These are phyloP conservation scores for Brachionichthys hirsutus DNA, from an alignment of 2,113 vertebrate species.

Conservation along the genomic window DNA sequence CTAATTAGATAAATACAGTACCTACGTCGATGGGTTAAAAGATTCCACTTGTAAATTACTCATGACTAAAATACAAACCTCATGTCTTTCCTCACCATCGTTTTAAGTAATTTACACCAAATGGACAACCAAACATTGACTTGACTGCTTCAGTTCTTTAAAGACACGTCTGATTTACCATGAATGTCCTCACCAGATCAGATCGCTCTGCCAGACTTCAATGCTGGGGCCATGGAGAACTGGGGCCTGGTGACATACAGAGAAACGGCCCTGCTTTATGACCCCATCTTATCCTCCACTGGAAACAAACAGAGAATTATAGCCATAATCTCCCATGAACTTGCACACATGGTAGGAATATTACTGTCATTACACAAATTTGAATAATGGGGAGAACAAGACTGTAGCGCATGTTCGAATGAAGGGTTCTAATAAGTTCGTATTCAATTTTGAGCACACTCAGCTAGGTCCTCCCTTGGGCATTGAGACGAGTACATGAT, in stretches of 20 bases:
- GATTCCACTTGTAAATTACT: too few relatives aligned
- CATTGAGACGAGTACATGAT: too few relatives aligned
- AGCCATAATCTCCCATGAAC: constrained; percentile 86
- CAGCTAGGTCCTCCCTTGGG: too few relatives aligned
- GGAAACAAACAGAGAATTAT: constrained; percentile 87
- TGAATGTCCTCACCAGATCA: constrained; percentile 80
- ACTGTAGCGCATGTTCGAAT: background rate
- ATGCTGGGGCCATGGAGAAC: constrained; percentile 95
- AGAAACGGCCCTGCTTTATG: constrained; percentile 85
- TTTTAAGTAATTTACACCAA: background rate
- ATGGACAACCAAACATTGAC: background rate
- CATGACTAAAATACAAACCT: background rate
- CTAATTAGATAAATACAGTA: too few relatives aligned
- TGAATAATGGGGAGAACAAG: background rate
- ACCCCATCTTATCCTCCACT: constrained; percentile 75
- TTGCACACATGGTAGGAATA: constrained; percentile 89
- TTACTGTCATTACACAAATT: background rate
- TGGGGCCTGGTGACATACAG: constrained; percentile 97
- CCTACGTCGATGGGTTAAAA: too few relatives aligned
- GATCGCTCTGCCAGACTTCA: constrained; percentile 90
- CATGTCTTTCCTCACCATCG: too few relatives aligned
- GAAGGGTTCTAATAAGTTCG: too few relatives aligned
- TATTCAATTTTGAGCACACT: too few relatives aligned
- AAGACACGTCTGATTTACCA: background rate
- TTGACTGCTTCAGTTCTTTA: background rate